Percentiles rank a stretch among this genome's conserved stretches.
Evolutionary conservation across 1,140 invertebrate species (phyloP).

Genomic region (Lasioglossum albipes): DNA sequence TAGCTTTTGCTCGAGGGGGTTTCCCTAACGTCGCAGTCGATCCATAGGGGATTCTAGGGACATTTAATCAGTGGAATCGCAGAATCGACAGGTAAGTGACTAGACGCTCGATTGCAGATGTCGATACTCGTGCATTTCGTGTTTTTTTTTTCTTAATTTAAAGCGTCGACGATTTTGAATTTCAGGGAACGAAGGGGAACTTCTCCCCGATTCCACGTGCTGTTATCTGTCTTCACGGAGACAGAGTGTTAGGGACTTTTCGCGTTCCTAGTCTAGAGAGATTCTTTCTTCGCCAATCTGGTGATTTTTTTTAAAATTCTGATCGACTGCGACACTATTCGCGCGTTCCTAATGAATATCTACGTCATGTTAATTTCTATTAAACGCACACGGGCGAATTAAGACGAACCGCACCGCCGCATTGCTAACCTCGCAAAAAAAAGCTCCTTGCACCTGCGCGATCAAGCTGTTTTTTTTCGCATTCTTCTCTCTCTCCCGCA

Average conservation of each 20-base stretch:
- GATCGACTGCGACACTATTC: constrained; percentile 23
- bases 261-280: too few relatives aligned
- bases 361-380: constrained; percentile 44
- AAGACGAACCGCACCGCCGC: constrained; percentile 32
- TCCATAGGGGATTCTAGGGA: too few relatives aligned
- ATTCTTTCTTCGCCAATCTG: neutral
- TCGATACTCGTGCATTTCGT: neutral
- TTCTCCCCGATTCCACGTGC: neutral
- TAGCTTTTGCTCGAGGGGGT: neutral
- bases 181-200: neutral
- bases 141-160: neutral
- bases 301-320: neutral
- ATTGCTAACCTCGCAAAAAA: constrained; percentile 20
- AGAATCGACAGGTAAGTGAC: neutral
- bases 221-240: too few relatives aligned
- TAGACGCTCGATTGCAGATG: neutral
- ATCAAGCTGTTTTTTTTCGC: neutral
- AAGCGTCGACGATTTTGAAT: neutral
- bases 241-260: too few relatives aligned
- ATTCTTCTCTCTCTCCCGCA: neutral
- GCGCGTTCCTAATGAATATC: constrained; percentile 30
- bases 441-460: constrained; percentile 22
- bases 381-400: constrained; percentile 32
- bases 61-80: neutral
- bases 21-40: constrained; percentile 15